Evolutionary conservation across 1,140 invertebrate genomes (phyloP).

Genomic region (Drosophila willistoni): DNA sequence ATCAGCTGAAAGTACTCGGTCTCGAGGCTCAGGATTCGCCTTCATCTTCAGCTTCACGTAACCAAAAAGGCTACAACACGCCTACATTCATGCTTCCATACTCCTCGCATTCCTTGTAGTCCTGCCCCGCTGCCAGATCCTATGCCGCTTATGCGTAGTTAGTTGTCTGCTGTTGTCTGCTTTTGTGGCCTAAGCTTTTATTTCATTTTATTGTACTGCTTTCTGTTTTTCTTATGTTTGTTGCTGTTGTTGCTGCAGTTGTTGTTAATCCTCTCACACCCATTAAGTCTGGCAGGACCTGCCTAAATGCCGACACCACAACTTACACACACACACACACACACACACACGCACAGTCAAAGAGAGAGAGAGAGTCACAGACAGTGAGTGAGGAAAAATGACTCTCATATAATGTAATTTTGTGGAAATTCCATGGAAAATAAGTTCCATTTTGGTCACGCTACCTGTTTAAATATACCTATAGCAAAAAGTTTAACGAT

Average conservation of each 20-base stretch:
- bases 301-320: slow-evolving; percentile 57
- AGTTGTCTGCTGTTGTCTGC: slow-evolving; percentile 66
- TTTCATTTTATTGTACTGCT: slow-evolving; percentile 63
- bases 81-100: not conserved
- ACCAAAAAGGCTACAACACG: too few relatives aligned
- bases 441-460: slow-evolving; percentile 46
- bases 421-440: slow-evolving; percentile 61
- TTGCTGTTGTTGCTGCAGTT: slow-evolving; percentile 9
- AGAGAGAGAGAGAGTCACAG: slow-evolving; percentile 7
- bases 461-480: slow-evolving; percentile 35
- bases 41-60: too few relatives aligned
- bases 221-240: slow-evolving; percentile 3
- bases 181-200: slow-evolving; percentile 76
- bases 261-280: slow-evolving; percentile 39
- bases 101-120: not conserved
- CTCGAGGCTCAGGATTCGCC: not conserved
- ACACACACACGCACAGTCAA: slow-evolving; percentile 27
- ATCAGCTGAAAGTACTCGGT: slow-evolving; percentile 5
- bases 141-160: slow-evolving; percentile 67
- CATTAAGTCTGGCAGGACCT: slow-evolving; percentile 45
- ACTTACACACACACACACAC: slow-evolving; percentile 34
- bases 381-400: not conserved
- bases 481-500: not conserved
- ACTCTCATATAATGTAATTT: slow-evolving; percentile 57
- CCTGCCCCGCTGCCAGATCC: slow-evolving; percentile 25